Evolutionary conservation across 2,888 invertebrate species (phyloP).

Genomic region (Geotrupes spiniger): DNA sequence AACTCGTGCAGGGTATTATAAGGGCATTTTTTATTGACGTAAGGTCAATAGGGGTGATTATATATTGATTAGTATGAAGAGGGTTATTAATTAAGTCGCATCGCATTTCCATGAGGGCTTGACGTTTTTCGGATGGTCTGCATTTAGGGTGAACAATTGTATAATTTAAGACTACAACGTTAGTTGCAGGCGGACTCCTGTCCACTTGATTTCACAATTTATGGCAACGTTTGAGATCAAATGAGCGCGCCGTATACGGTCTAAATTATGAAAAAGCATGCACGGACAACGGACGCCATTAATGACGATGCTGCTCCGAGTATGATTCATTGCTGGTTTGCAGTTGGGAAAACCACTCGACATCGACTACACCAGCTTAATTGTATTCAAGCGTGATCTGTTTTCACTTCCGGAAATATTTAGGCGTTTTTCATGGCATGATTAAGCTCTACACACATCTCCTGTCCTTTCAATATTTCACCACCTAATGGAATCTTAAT

Average conservation of each 20-base stretch:
- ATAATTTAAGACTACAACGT: slow-evolving; percentile 29
- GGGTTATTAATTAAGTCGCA: slow-evolving; percentile 36
- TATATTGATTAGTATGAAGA: slow-evolving; percentile 32
- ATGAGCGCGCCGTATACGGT: background rate
- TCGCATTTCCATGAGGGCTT: slow-evolving; percentile 30
- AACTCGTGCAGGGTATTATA: slow-evolving; percentile 25
- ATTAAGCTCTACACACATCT: background rate
- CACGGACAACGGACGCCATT: background rate
- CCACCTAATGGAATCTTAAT: too few relatives aligned
- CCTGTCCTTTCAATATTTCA: too few relatives aligned
- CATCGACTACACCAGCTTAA: background rate
- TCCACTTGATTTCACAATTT: slow-evolving; percentile 26
- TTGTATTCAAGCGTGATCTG: background rate
- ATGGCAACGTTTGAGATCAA: slow-evolving; percentile 6
- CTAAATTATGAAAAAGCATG: too few relatives aligned
- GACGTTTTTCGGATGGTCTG: slow-evolving; percentile 24
- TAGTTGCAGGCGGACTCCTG: slow-evolving; percentile 20
- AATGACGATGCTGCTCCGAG: background rate
- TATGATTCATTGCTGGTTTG: slow-evolving; percentile 1
- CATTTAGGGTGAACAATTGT: slow-evolving; percentile 25
- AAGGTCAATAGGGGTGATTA: slow-evolving; percentile 35
- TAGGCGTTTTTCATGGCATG: background rate
- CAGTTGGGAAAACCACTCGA: slow-evolving; percentile 1
- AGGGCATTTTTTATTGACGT: slow-evolving; percentile 25
- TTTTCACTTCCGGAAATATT: background rate